Evolutionary conservation across 1,140 invertebrate genomes (phyloP).

Genomic region (Calliopsis andreniformis): DNA sequence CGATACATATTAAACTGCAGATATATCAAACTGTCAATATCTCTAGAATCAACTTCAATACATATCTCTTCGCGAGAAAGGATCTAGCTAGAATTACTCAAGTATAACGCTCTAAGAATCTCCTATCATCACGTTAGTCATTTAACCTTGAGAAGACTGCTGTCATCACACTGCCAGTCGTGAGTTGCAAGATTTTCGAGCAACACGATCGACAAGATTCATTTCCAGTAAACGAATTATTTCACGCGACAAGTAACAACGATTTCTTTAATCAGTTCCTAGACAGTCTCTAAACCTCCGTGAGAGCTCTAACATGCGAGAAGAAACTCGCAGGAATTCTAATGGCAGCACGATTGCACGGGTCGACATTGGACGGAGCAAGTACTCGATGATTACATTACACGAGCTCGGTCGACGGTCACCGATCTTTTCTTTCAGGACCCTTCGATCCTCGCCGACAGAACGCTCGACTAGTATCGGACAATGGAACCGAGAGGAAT

Average conservation of each 20-base stretch:
- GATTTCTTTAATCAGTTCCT: not conserved
- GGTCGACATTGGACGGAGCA: conserved; percentile 34
- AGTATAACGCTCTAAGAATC: not conserved
- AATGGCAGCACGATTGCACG: conserved; percentile 60
- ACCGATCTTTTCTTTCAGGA: conserved; percentile 4
- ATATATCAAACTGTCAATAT: not conserved
- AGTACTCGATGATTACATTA: conserved; percentile 14
- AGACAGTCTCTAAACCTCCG: conserved; percentile 2
- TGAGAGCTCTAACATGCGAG: not conserved
- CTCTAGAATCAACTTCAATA: not conserved
- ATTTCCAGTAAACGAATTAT: not conserved
- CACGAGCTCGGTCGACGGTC: not conserved
- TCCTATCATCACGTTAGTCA: conserved; percentile 22
- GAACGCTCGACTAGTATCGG: not conserved
- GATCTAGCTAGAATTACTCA: not conserved
- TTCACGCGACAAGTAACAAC: not conserved
- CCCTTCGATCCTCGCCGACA: not conserved
- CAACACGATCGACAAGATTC: not conserved
- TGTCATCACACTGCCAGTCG: conserved; percentile 12
- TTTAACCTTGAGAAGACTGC: conserved; percentile 45
- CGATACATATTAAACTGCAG: not conserved
- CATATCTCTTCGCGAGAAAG: not conserved
- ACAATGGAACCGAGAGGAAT: not conserved
- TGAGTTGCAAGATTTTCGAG: conserved; percentile 18
- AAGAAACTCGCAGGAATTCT: conserved; percentile 28